Evolutionary conservation across 1,140 invertebrate genomes (phyloP).

Genomic region (Pseudoatta argentina): DNA sequence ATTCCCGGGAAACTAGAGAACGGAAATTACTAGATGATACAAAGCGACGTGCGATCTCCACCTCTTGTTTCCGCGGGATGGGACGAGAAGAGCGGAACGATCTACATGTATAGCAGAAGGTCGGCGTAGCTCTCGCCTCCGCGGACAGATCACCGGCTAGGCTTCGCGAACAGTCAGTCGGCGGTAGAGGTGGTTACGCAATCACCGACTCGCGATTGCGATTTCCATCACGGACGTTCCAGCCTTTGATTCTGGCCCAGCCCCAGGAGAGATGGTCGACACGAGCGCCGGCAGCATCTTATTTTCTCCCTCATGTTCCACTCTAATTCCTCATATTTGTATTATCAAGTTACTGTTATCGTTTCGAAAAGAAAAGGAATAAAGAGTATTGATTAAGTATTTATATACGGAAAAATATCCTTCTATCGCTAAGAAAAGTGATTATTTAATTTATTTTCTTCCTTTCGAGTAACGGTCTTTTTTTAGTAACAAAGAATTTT

Average conservation of each 20-base stretch:
- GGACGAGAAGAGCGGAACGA: conserved; percentile 11
- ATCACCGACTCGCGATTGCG: conserved; percentile 53
- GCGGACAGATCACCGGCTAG: conserved; percentile 39
- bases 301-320: neutral
- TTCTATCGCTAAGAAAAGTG: too few relatives aligned
- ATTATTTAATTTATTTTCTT: too few relatives aligned
- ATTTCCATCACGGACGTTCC: conserved; percentile 64
- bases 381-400: neutral
- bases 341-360: conserved; percentile 9
- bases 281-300: conserved; percentile 36
- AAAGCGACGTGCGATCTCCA: conserved; percentile 8
- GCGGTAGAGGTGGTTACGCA: conserved; percentile 65
- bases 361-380: neutral
- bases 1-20: conserved; percentile 15
- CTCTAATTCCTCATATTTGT: neutral
- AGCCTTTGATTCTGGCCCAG: conserved; percentile 48
- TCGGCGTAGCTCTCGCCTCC: conserved; percentile 74
- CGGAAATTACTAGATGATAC: conserved; percentile 28
- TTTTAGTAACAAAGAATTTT: too few relatives aligned
- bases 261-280: conserved; percentile 29
- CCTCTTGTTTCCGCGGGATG: neutral
- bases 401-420: neutral
- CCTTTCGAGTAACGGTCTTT: too few relatives aligned
- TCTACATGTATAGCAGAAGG: conserved; percentile 58
- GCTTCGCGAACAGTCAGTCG: conserved; percentile 55